Percentiles rank a stretch among this genome's conserved stretches.
Conservation (phyloP, 1,140 invertebrate species). For the Apocrypta bakeri region DNA sequence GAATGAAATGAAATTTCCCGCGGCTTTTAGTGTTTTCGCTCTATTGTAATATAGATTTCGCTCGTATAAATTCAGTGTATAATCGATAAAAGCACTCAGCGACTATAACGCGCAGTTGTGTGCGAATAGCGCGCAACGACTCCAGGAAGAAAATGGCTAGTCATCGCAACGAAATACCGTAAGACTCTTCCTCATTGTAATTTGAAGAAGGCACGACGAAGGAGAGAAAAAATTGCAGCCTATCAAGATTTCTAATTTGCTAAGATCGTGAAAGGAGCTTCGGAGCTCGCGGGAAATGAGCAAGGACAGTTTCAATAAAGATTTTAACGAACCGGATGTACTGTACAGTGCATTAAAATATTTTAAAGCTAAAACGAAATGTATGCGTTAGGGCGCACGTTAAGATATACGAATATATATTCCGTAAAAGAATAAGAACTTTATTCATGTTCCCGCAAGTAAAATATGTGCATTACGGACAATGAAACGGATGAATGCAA, state of each 20-base stretch:
- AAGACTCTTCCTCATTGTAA: slow-evolving; percentile 31
- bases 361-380: not conserved
- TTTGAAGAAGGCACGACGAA: slow-evolving; percentile 33
- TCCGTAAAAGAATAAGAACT: slow-evolving; percentile 22
- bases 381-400: not conserved
- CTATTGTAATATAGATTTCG: slow-evolving; percentile 44
- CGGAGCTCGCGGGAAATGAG: not conserved
- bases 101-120: not conserved
- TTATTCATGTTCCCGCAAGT: slow-evolving; percentile 29
- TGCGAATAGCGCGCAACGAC: not conserved
- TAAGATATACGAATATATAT: slow-evolving; percentile 35
- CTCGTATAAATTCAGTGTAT: slow-evolving; percentile 37
- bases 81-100: slow-evolving; percentile 41
- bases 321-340: not conserved
- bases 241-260: slow-evolving; percentile 44
- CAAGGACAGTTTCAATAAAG: not conserved
- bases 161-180: slow-evolving; percentile 35
- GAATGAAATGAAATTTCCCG: slow-evolving; percentile 42
- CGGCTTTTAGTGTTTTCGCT: slow-evolving; percentile 19
- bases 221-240: slow-evolving; percentile 15
- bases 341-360: not conserved
- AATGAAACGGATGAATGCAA: slow-evolving; percentile 45
- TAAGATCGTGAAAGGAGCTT: slow-evolving; percentile 4
- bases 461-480: slow-evolving; percentile 42
- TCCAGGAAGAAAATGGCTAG: slow-evolving; percentile 35